Evolutionary conservation across 2,113 vertebrate genomes (phyloP).

Genomic region (Brienomyrus brachyistius): DNA sequence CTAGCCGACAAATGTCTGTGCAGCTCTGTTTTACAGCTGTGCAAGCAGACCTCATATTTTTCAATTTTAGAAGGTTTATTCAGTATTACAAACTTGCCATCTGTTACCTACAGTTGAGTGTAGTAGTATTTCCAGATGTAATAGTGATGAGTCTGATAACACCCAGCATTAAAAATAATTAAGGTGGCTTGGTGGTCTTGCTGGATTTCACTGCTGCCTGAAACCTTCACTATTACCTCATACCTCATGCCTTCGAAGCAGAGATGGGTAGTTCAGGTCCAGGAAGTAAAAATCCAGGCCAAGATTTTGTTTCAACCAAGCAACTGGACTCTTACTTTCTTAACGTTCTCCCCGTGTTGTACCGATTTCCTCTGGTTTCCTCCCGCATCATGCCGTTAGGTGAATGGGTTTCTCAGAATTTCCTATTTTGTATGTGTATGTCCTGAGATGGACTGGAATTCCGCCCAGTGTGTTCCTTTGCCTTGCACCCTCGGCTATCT

Average conservation of each 20-base stretch:
- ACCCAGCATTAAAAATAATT: background rate
- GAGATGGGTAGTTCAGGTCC: background rate
- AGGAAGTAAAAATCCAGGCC: background rate
- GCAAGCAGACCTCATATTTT: background rate
- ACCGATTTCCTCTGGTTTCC: background rate
- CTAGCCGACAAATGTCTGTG: background rate
- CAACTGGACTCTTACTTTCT: background rate
- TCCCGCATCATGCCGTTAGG: background rate
- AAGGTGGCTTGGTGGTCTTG: background rate
- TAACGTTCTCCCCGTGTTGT: background rate
- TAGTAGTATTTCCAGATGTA: background rate
- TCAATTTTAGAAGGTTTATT: background rate
- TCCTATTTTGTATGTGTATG: background rate
- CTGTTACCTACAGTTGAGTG: background rate
- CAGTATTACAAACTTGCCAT: background rate
- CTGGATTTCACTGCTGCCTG: background rate
- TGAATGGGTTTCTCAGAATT: background rate
- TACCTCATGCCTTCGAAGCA: background rate
- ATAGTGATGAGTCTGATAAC: background rate
- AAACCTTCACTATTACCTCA: background rate
- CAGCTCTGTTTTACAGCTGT: background rate
- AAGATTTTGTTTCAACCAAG: background rate
- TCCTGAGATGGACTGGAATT: background rate
- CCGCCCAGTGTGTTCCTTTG: background rate
- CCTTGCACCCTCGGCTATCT: background rate